phyloP scores from a whole-genome alignment of 2,113 vertebrate species.

The Nymphicus hollandicus region DNA sequence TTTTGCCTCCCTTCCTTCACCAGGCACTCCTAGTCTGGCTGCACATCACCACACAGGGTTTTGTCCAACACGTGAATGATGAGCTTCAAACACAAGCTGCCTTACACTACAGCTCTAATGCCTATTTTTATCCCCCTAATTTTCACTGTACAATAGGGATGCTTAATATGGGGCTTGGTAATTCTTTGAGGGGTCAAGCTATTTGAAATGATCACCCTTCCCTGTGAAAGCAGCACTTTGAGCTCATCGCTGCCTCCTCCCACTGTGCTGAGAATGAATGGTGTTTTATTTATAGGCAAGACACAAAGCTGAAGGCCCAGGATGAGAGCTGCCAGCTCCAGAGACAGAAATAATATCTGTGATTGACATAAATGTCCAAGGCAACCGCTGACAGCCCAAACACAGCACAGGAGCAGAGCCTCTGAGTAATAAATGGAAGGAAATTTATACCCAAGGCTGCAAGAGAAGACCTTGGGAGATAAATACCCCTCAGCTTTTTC shows the following conservation, averaged over 20 bases:
- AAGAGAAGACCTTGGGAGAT: constrained; percentile 21
- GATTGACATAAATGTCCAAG: constrained; percentile 60
- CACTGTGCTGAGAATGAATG: background rate
- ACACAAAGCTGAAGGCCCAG: constrained; percentile 28
- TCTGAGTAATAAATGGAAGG: background rate
- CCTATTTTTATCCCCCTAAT: background rate
- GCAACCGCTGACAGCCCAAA: background rate
- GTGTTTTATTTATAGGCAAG: constrained; percentile 31
- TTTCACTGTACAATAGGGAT: background rate
- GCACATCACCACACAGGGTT: accelerated
- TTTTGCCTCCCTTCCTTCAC: background rate
- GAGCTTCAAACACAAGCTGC: background rate
- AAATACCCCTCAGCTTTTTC: background rate
- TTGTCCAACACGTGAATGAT: background rate
- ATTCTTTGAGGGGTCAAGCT: background rate
- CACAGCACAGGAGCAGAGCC: background rate
- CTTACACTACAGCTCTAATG: background rate
- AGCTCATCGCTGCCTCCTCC: background rate
- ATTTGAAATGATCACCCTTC: background rate
- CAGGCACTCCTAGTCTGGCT: background rate
- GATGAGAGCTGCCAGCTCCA: constrained; percentile 6
- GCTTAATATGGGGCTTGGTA: background rate
- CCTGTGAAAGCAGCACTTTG: background rate
- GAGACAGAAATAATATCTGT: constrained; percentile 46
- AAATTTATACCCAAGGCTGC: constrained; percentile 27